Base-by-base conservation (phyloP, 1,140 invertebrate species). In the Ooceraea biroi region DNA sequence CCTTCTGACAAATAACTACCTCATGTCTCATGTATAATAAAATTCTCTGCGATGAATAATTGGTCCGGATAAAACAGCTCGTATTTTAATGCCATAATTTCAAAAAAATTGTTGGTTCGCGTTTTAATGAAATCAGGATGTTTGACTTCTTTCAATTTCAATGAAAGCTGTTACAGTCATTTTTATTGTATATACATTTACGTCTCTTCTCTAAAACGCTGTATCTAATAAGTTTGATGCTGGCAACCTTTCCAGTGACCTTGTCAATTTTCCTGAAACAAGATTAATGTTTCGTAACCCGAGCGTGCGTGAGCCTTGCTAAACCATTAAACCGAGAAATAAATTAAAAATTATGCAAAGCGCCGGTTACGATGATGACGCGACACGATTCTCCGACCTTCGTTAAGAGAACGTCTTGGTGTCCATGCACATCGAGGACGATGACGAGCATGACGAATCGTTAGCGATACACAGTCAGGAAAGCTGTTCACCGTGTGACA, bases 381-480 rank as follows among this genome's bases (percentile, higher is more conserved):
- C 76, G 36, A 80, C 50, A 30, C 50, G 65, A 71, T 58, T 30
- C 65, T 58, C 8, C 25, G 63, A 69, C n/a, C 36, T 57, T 17
- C 50, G 30, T 2, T 22, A 63, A 57, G 52, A 77, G 41, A 76
- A 41, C 44, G 46, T 36, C 44, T 76, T 44, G 17, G 27, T 52
- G 44, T 77, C 14, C 36, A 17, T 65, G 10, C 36, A 41, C 36
- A 46, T 41, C 63, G 50, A 46, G 44, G 48, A 78, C 36, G 48
- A 80, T 80, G 76, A 80, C 52, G 76, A 80, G 76, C 65, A 58
- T 71, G 50, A 80, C 50, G 36, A 69, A 65, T 22, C 7, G 58
- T 12, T 30, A 36, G 22, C 48, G 61, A 44, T 55, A 68, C 19
- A 27, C 14, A 36, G 30, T 1, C 22, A 36, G 8, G 5, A 69